Percentiles rank a stretch among this genome's conserved stretches.
These are phyloP conservation scores for Turnix velox DNA, from an alignment of 2,113 vertebrate genomes.

Conservation along the genomic window DNA sequence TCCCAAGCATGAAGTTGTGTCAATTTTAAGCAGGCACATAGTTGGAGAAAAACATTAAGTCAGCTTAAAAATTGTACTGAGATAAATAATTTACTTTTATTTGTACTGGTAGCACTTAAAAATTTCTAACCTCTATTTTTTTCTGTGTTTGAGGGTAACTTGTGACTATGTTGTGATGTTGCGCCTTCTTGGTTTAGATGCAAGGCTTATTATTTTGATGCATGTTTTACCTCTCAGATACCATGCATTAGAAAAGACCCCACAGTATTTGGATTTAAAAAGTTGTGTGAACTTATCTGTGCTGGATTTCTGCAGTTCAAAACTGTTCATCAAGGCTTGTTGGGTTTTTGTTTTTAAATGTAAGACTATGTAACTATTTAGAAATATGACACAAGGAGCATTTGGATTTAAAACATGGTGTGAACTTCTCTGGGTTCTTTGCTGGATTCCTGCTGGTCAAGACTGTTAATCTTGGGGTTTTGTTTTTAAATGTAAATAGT, in stretches of 20 bases:
- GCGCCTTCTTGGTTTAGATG: not conserved
- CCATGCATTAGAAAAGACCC: not conserved
- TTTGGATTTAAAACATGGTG: not conserved
- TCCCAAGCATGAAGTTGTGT: not conserved
- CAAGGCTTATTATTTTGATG: not conserved
- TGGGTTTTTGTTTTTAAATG: not conserved
- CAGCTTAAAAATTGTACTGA: conserved; percentile 6
- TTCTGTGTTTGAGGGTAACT: not conserved
- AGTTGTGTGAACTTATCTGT: too few relatives aligned
- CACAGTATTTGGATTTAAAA: not conserved
- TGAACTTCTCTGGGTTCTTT: not conserved
- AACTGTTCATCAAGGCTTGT: not conserved
- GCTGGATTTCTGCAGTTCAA: not conserved
- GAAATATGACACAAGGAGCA: not conserved
- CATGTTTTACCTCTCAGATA: not conserved
- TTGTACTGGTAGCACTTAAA: not conserved
- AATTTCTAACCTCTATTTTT: not conserved
- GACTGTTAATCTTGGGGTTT: not conserved
- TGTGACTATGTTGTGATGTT: not conserved
- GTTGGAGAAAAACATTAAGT: not conserved
- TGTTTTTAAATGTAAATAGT: not conserved
- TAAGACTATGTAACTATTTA: not conserved
- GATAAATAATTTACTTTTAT: conserved; percentile 27
- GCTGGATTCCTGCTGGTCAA: not conserved
- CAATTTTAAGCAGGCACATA: not conserved